A percentile compares a stretch with the other conserved stretches of the same genome.
These are phyloP conservation scores for Trematomus loennbergii DNA, from an alignment of 2,113 vertebrate genomes.

Conservation along the genomic window DNA sequence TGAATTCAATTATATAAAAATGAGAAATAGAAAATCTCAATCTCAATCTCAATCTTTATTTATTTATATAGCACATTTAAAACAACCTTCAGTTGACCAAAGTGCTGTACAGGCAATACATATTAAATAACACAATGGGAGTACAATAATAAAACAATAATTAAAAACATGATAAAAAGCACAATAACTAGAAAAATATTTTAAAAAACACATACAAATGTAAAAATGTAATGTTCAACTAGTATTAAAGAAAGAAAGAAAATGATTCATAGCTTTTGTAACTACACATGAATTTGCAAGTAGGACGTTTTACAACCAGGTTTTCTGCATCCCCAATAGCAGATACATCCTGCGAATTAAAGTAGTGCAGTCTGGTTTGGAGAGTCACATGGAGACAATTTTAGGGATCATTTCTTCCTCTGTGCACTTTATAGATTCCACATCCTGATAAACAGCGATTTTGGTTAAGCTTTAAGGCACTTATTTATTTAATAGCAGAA, in stretches of 20 bases:
- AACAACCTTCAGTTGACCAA: too few relatives aligned
- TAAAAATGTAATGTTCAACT: too few relatives aligned
- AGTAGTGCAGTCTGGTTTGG: not conserved
- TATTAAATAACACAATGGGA: too few relatives aligned
- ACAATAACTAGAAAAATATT: too few relatives aligned
- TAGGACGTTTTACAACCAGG: not conserved
- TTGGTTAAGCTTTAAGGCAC: conserved; percentile 2
- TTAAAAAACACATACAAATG: too few relatives aligned
- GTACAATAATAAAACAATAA: too few relatives aligned
- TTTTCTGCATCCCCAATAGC: conserved; percentile 1
- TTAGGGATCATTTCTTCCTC: conserved; percentile 11
- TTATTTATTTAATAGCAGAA: conserved; percentile 1
- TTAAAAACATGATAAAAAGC: too few relatives aligned
- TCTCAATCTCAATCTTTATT: too few relatives aligned
- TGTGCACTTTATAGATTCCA: not conserved
- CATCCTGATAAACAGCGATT: conserved; percentile 19
- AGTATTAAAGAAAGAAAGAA: too few relatives aligned
- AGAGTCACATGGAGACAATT: conserved; percentile 35
- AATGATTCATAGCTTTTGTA: not conserved
- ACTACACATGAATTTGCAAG: not conserved
- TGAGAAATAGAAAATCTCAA: not conserved
- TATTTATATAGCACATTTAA: too few relatives aligned
- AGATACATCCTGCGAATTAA: not conserved
- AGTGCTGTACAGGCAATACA: too few relatives aligned
- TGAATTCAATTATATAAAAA: not conserved